Evolutionary conservation across 2,888 invertebrate species (phyloP).

Genomic region (Callinectes sapidus): DNA sequence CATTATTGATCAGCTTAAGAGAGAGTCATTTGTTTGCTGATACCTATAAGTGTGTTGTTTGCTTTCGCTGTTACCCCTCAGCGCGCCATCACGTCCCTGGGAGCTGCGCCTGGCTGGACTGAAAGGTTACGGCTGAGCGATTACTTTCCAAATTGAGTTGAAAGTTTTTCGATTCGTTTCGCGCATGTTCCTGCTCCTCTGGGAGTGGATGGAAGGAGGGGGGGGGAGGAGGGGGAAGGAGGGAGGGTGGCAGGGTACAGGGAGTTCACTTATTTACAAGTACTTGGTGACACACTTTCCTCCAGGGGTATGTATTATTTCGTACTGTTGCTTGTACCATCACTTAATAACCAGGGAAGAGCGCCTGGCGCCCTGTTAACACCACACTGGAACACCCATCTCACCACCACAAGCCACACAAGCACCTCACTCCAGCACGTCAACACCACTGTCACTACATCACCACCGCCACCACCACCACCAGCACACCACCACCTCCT

Average conservation of each 20-base stretch:
- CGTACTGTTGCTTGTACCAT: neutral
- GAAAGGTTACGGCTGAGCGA: neutral
- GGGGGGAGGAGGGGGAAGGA: neutral
- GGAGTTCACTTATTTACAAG: neutral
- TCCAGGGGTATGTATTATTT: neutral
- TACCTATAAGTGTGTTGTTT: neutral
- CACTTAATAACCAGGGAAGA: neutral
- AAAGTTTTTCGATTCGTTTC: neutral
- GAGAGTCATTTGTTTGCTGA: neutral
- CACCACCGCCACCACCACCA: neutral
- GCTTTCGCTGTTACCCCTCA: neutral
- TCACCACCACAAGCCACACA: neutral
- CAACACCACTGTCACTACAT: neutral
- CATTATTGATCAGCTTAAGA: neutral
- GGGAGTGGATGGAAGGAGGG: neutral
- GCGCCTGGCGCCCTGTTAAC: neutral
- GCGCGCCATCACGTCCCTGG: neutral
- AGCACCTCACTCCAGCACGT: neutral
- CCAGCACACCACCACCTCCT: neutral
- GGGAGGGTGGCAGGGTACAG: neutral
- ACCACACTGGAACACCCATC: neutral
- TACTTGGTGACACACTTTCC: neutral
- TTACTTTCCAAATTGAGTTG: neutral
- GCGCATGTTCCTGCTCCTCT: neutral
- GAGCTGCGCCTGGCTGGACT: neutral